Conservation (phyloP, 1,140 invertebrate species). For the Diorhabda elongata region DNA sequence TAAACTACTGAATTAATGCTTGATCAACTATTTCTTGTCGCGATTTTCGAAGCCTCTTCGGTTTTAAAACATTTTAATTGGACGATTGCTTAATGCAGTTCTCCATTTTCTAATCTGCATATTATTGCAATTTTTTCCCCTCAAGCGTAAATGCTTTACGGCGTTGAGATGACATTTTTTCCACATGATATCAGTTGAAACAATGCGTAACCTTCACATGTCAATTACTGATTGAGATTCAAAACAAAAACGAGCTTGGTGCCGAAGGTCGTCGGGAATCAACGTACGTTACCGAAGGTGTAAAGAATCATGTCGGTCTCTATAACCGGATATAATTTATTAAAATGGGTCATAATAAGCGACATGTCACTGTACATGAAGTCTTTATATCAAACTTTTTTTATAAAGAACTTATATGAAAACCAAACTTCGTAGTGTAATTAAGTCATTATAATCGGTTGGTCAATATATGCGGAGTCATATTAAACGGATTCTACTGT, state of each 20-base stretch:
- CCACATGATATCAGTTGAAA: conserved; percentile 5
- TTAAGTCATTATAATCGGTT: neutral
- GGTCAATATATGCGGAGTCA: neutral
- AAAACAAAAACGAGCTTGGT: conserved; percentile 10
- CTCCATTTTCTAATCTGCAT: conserved; percentile 23
- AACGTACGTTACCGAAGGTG: conserved; percentile 4
- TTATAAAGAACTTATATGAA: conserved; percentile 12
- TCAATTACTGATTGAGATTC: conserved; percentile 17
- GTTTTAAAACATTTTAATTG: conserved; percentile 40
- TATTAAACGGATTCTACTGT: conserved; percentile 9
- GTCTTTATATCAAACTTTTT: conserved; percentile 14
- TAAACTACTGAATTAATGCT: conserved; percentile 37
- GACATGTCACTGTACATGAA: conserved; percentile 9
- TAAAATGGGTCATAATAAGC: neutral
- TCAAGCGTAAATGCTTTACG: conserved; percentile 34
- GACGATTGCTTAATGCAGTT: conserved; percentile 31
- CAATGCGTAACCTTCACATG: neutral
- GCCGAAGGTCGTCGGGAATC: neutral
- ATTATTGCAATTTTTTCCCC: conserved; percentile 32
- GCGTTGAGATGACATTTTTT: conserved; percentile 16
- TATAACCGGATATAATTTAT: conserved; percentile 15
- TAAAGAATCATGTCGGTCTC: conserved; percentile 16
- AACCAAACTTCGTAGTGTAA: conserved; percentile 22
- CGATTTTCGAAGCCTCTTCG: conserved; percentile 37
- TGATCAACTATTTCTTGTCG: conserved; percentile 37